These are phyloP conservation scores for Leucophenga montana DNA, from an alignment of 2,888 invertebrate species.

Conservation along the genomic window DNA sequence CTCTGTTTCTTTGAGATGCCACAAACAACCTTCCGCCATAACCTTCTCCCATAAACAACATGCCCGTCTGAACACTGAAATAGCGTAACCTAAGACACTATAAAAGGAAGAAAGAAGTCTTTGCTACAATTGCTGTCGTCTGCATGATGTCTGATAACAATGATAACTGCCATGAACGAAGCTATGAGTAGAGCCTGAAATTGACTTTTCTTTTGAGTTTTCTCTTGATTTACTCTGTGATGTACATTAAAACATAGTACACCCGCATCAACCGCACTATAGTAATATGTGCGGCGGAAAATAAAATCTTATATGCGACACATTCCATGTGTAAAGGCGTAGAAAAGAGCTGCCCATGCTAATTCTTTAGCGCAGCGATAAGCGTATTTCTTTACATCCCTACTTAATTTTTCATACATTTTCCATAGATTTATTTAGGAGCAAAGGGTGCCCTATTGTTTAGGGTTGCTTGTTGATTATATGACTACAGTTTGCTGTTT, in stretches of 20 bases:
- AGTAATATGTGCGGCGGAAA: too few relatives aligned
- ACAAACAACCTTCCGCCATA: slow-evolving; percentile 1
- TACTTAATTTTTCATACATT: slow-evolving; percentile 28
- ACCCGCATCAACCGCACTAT: too few relatives aligned
- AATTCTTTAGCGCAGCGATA: slow-evolving; percentile 43
- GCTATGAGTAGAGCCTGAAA: not conserved
- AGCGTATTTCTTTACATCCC: slow-evolving; percentile 33
- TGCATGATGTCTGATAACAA: slow-evolving; percentile 54
- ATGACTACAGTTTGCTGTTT: not conserved
- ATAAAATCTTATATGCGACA: too few relatives aligned
- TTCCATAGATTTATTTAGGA: not conserved
- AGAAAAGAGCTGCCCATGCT: slow-evolving; percentile 21
- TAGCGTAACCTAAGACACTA: slow-evolving; percentile 31
- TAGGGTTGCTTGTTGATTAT: not conserved
- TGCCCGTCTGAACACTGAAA: too few relatives aligned
- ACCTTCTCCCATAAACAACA: too few relatives aligned
- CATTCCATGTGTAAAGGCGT: too few relatives aligned
- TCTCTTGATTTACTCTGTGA: too few relatives aligned
- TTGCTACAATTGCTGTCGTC: slow-evolving; percentile 46
- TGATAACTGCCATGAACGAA: slow-evolving; percentile 42
- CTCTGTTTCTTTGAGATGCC: slow-evolving; percentile 1
- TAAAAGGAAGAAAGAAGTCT: slow-evolving; percentile 3
- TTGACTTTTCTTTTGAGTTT: too few relatives aligned
- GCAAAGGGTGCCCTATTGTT: slow-evolving; percentile 5
- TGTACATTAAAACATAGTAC: too few relatives aligned